Conservation (phyloP, 2,797 vertebrate species). For the Sylvilagus floridanus region DNA sequence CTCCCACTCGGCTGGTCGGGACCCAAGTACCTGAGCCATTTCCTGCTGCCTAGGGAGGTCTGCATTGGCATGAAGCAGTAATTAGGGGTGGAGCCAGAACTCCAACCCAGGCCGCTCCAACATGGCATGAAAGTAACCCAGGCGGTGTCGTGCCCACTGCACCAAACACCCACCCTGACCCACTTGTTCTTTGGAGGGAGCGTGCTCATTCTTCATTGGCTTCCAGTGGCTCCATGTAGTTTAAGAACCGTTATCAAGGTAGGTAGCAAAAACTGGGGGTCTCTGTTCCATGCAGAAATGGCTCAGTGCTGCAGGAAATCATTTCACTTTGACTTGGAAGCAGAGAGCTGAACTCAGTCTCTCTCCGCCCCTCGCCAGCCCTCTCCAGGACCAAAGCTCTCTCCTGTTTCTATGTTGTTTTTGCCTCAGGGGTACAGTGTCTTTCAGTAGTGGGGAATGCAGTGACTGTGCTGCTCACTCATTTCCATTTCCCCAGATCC, state of each 20-base stretch:
- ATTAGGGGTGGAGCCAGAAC: too few species aligned
- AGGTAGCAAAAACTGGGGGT: not conserved
- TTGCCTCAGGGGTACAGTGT: slow-evolving; percentile 8
- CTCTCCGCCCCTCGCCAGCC: not conserved
- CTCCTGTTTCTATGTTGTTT: not conserved
- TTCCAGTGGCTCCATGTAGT: not conserved
- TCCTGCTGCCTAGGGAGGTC: too few species aligned
- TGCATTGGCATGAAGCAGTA: too few species aligned
- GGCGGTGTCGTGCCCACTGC: too few species aligned
- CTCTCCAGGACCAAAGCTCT: not conserved
- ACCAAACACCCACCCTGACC: too few species aligned
- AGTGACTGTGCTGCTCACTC: slow-evolving; percentile 40
- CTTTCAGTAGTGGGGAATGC: slow-evolving; percentile 20
- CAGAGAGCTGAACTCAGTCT: not conserved
- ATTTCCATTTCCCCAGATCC: slow-evolving; percentile 62
- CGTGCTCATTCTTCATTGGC: not conserved
- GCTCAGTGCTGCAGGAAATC: not conserved
- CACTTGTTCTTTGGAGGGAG: not conserved
- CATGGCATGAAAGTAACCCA: too few species aligned
- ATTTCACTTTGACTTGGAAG: not conserved
- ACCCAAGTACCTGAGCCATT: too few species aligned
- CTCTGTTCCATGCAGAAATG: not conserved
- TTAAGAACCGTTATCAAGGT: not conserved
- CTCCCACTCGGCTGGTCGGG: too few species aligned
- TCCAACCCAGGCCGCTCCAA: too few species aligned